Percentiles rank a stretch among this genome's conserved stretches.
phyloP scores from a whole-genome alignment of 2,888 invertebrate genomes.

The Hirtodrosophila cameraria region DNA sequence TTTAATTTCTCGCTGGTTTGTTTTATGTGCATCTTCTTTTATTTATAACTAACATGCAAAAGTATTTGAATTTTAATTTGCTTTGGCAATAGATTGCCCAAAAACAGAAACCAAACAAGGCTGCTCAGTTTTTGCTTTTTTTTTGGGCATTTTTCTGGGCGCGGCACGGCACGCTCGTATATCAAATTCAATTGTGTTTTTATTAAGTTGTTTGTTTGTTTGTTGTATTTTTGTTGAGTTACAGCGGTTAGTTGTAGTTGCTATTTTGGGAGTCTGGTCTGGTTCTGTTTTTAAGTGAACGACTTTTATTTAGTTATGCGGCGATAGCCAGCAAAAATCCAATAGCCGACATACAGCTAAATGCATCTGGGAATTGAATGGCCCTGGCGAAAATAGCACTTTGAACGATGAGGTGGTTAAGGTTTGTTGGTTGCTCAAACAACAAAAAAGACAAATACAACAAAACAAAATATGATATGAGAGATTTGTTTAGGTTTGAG shows the following conservation, averaged over 20 bases:
- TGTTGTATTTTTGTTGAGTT: slow-evolving; percentile 50
- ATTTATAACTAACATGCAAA: slow-evolving; percentile 41
- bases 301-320: slow-evolving; percentile 66
- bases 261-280: slow-evolving; percentile 26
- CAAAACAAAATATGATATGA: slow-evolving; percentile 2
- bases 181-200: slow-evolving; percentile 62
- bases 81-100: slow-evolving; percentile 47
- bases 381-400: slow-evolving; percentile 29
- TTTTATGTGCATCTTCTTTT: slow-evolving; percentile 24
- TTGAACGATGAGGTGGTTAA: slow-evolving; percentile 49
- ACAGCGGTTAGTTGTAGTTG: slow-evolving; percentile 44
- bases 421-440: slow-evolving; percentile 3
- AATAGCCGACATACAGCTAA: slow-evolving; percentile 52
- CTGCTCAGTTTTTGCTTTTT: slow-evolving; percentile 40
- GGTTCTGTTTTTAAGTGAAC: slow-evolving; percentile 52
- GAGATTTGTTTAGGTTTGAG: slow-evolving; percentile 1
- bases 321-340: slow-evolving; percentile 55
- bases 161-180: slow-evolving; percentile 49
- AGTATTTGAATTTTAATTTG: slow-evolving; percentile 73
- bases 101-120: slow-evolving; percentile 26
- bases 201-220: slow-evolving; percentile 13
- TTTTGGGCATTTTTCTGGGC: slow-evolving; percentile 42
- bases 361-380: slow-evolving; percentile 50
- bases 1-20: slow-evolving; percentile 56
- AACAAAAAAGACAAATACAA: neutral